phyloP scores from a whole-genome alignment of 2,888 invertebrate species.

The Cataglyphis albicans region DNA sequence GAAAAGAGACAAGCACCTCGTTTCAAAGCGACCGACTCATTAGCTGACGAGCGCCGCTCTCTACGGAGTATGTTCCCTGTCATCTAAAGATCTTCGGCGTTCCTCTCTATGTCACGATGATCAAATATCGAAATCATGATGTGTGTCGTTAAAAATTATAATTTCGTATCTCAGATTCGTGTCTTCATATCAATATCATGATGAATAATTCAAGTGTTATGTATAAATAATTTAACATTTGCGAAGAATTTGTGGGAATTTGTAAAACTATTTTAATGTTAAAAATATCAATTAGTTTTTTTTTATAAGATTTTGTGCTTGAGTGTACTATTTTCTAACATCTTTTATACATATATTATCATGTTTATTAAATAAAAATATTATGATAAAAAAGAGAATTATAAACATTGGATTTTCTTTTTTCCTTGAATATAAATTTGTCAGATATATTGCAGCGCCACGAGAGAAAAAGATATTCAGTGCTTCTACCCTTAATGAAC shows the following conservation, averaged over 20 bases:
- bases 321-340: neutral
- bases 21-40: conserved; percentile 80
- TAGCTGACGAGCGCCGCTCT: conserved; percentile 72
- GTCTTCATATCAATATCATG: neutral
- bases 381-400: neutral
- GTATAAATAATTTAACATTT: neutral
- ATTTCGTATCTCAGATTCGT: conserved; percentile 7
- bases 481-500: conserved; percentile 27
- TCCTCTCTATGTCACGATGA: conserved; percentile 24
- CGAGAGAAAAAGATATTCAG: conserved; percentile 11
- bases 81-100: conserved; percentile 49
- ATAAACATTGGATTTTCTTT: neutral
- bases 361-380: neutral
- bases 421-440: neutral
- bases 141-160: neutral
- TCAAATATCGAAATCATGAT: conserved; percentile 22
- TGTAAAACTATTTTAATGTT: neutral
- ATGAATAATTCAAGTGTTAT: neutral
- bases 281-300: neutral
- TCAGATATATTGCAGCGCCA: conserved; percentile 12
- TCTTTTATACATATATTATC: neutral
- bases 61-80: conserved; percentile 33
- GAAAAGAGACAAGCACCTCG: conserved; percentile 70
- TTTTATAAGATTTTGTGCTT: neutral
- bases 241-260: neutral